Conservation (phyloP, 1,140 invertebrate species). For the Leptoteleia sp. region DNA sequence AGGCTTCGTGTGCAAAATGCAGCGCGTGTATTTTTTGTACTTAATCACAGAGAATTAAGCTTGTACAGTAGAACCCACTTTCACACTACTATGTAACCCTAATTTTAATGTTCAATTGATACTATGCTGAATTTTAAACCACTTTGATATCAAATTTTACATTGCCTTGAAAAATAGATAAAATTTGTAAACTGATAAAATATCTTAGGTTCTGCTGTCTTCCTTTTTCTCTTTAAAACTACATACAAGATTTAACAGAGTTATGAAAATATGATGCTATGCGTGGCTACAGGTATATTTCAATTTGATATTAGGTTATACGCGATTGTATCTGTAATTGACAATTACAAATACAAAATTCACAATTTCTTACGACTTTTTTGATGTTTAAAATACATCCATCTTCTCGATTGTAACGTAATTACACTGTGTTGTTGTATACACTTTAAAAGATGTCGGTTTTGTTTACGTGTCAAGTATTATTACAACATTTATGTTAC, state of each 20-base stretch:
- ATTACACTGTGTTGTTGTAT: slow-evolving; percentile 22
- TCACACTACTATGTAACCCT: slow-evolving; percentile 1
- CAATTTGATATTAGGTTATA: slow-evolving; percentile 9
- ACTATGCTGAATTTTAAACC: slow-evolving; percentile 24
- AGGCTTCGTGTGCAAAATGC: slow-evolving; percentile 50
- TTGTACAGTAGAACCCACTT: slow-evolving; percentile 42
- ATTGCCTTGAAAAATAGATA: slow-evolving; percentile 19
- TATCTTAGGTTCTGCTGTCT: slow-evolving; percentile 37
- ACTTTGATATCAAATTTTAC: slow-evolving; percentile 40
- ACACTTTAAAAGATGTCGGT: slow-evolving; percentile 8
- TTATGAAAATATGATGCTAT: slow-evolving; percentile 44
- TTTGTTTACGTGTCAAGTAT: too few species aligned
- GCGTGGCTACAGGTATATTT: slow-evolving; percentile 7
- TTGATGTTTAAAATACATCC: slow-evolving; percentile 24
- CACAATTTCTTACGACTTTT: slow-evolving; percentile 3
- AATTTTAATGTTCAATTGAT: slow-evolving; percentile 40
- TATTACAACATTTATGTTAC: too few species aligned
- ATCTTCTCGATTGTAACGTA: slow-evolving; percentile 15
- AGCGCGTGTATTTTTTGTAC: slow-evolving; percentile 54
- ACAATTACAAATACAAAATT: slow-evolving; percentile 15
- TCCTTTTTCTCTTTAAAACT: slow-evolving; percentile 13
- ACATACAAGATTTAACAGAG: too few species aligned
- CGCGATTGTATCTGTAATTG: slow-evolving; percentile 18
- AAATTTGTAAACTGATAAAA: slow-evolving; percentile 32
- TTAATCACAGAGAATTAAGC: slow-evolving; percentile 44